Conservation (phyloP, 1,140 invertebrate genomes). For the Sipha flava region DNA sequence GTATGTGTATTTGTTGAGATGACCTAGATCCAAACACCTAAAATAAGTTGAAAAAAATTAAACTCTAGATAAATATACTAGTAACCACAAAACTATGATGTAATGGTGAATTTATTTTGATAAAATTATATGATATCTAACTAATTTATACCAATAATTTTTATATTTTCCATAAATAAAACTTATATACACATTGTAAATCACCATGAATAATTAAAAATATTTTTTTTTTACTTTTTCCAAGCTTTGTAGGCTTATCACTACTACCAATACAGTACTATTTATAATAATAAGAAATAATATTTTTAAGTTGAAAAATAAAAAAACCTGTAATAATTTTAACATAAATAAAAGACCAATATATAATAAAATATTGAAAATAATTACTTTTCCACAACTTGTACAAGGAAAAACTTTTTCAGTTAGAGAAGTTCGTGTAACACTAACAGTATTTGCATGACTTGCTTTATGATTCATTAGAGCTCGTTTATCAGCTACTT, state of each 20-base stretch:
- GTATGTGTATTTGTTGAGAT: conserved; percentile 60
- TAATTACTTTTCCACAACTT: conserved; percentile 61
- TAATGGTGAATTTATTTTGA: too few relatives aligned
- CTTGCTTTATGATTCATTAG: conserved; percentile 56
- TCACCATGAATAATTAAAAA: too few relatives aligned
- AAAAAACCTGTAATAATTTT: neutral
- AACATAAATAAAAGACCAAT: neutral
- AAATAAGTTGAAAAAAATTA: neutral
- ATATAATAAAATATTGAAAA: neutral
- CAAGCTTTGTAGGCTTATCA: too few relatives aligned
- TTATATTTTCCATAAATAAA: too few relatives aligned
- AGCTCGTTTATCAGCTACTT: conserved; percentile 59
- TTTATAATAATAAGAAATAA: too few relatives aligned
- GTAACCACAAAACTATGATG: too few relatives aligned
- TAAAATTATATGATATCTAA: too few relatives aligned
- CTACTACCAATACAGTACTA: too few relatives aligned
- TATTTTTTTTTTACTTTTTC: too few relatives aligned
- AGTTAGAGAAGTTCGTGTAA: conserved; percentile 54
- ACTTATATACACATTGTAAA: too few relatives aligned
- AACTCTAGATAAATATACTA: neutral
- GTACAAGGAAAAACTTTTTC: conserved; percentile 71
- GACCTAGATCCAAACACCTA: conserved; percentile 60
- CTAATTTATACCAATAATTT: too few relatives aligned
- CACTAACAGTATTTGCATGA: conserved; percentile 39
- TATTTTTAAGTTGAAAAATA: too few relatives aligned